Evolutionary conservation across 2,888 invertebrate species (phyloP).

Genomic region (Drosophila infuscata): DNA sequence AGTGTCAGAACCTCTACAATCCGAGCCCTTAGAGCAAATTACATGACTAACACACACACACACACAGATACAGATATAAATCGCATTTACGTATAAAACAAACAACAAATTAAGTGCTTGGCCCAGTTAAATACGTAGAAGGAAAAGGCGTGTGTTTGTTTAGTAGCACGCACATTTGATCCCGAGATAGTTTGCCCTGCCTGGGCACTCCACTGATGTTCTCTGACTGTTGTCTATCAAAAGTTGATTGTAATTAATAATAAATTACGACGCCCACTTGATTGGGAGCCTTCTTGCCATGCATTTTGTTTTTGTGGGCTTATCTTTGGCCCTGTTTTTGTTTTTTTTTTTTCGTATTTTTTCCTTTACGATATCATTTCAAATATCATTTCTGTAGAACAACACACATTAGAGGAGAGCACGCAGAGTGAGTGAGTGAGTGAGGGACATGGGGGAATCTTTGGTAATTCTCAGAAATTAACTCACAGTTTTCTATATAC

Average conservation of each 20-base stretch:
- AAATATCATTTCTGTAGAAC: conserved; percentile 68
- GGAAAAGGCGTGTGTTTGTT: conserved; percentile 58
- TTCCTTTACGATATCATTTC: conserved; percentile 60
- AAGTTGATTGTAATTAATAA: conserved; percentile 68
- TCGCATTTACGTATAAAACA: conserved; percentile 57
- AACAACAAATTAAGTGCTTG: conserved; percentile 53
- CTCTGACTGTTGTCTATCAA: conserved; percentile 57
- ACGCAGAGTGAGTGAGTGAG: not conserved
- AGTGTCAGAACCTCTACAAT: conserved; percentile 41
- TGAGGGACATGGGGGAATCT: conserved; percentile 10
- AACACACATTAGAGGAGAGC: conserved; percentile 39
- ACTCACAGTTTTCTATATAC: conserved; percentile 76
- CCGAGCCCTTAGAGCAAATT: conserved; percentile 43
- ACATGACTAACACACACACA: conserved; percentile 12
- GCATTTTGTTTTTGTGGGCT: conserved; percentile 43
- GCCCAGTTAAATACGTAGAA: conserved; percentile 29
- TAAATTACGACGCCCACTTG: conserved; percentile 69
- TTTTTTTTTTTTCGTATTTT: not conserved
- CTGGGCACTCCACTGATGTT: conserved; percentile 4
- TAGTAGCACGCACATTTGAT: conserved; percentile 72
- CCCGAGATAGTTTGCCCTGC: conserved; percentile 34
- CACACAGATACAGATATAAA: conserved; percentile 46
- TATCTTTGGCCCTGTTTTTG: conserved; percentile 51
- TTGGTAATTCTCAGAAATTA: conserved; percentile 82
- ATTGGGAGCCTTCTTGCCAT: conserved; percentile 16